Evolutionary conservation across 2,888 invertebrate species (phyloP), one percentile per base, ranked within the genome.

Genomic region (Nomada hirtipes): DNA sequence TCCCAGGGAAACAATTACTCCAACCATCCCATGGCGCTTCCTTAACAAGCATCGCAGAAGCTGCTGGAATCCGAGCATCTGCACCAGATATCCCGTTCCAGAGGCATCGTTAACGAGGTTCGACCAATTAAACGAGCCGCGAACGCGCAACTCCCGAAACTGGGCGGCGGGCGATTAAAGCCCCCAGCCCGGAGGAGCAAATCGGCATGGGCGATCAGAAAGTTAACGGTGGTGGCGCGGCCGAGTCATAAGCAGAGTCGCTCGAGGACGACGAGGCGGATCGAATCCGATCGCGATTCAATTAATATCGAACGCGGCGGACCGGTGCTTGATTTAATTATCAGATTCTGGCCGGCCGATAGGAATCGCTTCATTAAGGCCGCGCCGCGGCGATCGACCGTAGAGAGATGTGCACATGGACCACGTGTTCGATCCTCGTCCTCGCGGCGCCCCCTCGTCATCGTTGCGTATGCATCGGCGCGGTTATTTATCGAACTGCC

Each of bases 311-410:
- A 60, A 60, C 76, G 76, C 65, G 87, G 83, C 80, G 82, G 85
- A 63, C 84, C 85, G 82, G 71, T 71, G 86, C 85, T 89, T 91
- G 91, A 91, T 92, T 91, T 91, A 91, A 92, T 92, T 91, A 91
- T 91, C 90, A 91, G 92, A 92, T 92, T 90, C 87, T 82, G 86
- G 83, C 74, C 69, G 85, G 59, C 79, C 83, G 92, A 92, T 92
- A 92, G 89, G 86, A 87, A 90, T 91, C 90, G 89, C 89, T 92
- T 92, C 91, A 90, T 92, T 91, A 92, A 89, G 74, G 47, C 47
- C 57, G 65, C 71, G 42, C 11, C 47, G 47, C 26, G 47, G 11
- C 10, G 26, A 26, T 11, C 10, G 63, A 61, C n/a, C 15, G 53
- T 65, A 29, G 26, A 55, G 65, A 50, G 69, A 65, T 13, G 29